Evolutionary conservation across 2,797 vertebrate genomes (phyloP), one percentile per base, ranked within the genome.

Genomic region (Buceros bicornis): DNA sequence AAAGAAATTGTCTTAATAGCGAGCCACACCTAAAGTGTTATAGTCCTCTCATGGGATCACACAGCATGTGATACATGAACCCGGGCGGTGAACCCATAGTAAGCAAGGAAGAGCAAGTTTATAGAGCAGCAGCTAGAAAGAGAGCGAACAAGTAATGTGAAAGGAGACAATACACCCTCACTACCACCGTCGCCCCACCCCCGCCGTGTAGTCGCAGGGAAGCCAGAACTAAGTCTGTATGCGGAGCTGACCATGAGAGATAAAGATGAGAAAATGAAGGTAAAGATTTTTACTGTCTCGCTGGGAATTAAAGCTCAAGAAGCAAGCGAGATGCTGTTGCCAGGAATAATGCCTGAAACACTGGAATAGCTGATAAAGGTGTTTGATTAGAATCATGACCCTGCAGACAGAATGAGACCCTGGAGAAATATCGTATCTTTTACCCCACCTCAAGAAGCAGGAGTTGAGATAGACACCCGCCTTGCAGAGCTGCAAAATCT

Each of bases 361-460:
- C 47, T 86, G 58, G 87, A 93, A 92, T 37, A 91, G 85, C 91
- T 91, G 96, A 96, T 97, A 95, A 94, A 96, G 79, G 87, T 93
- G 94, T 96, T 96, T 97, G 96, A 96, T 97, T 96, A 94, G 87
- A 95, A 95, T 88, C 91, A 74, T 47, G 85, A 93, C 76, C 84
- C 91, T 37, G n/a, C 57, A 94, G 96, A 93, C 37, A 91, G 82
- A 91, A 93, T 72, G 65, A 86, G 82, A 58, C 87, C 74, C 89
- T 76, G 58, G 94, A 96, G 95, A 92, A 93, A 92, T 94, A 69
- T 2, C 65, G 40, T 62, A 58, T 92, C 80, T 95, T 91, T 90
- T 78, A 87, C 76, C 40, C 69, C 82, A 93, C 69, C 74, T 57
- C 76, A 81, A 92, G 61, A 94, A 93, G 35, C 48, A 74, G 69